Percentiles rank a stretch among this genome's conserved stretches.
Conservation (phyloP, 2,888 invertebrate species). For the Nemotelus nigrinus region DNA sequence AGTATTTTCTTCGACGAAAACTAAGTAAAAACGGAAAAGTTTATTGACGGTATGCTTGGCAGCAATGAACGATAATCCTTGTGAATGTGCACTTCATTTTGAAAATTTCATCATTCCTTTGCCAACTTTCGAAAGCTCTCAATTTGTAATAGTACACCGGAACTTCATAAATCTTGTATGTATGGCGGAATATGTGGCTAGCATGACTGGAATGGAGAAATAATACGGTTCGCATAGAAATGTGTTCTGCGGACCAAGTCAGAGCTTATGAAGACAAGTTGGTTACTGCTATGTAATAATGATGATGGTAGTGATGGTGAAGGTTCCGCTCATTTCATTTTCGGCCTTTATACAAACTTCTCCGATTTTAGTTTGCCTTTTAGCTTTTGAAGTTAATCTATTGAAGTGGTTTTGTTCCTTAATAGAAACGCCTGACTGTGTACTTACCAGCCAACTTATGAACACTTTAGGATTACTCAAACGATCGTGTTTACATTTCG, state of each 20-base stretch:
- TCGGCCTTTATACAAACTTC: conserved; percentile 3
- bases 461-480: conserved; percentile 11
- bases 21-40: too few relatives aligned
- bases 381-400: conserved; percentile 29
- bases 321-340: too few relatives aligned
- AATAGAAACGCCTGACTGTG: background rate
- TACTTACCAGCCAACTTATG: background rate
- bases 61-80: background rate
- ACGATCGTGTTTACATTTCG: background rate
- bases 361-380: conserved; percentile 28
- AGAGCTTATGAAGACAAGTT: too few relatives aligned
- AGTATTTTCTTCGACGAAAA: background rate
- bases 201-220: too few relatives aligned
- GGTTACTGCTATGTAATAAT: too few relatives aligned
- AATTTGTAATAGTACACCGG: background rate
- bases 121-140: background rate
- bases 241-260: too few relatives aligned
- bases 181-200: background rate
- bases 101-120: background rate
- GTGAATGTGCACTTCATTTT: background rate
- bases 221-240: too few relatives aligned
- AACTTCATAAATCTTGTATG: background rate
- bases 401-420: conserved; percentile 31
- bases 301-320: too few relatives aligned
- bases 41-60: too few relatives aligned